Base-by-base conservation (phyloP, 64 coral and sea anemone species). In the Montipora efflorescens region DNA sequence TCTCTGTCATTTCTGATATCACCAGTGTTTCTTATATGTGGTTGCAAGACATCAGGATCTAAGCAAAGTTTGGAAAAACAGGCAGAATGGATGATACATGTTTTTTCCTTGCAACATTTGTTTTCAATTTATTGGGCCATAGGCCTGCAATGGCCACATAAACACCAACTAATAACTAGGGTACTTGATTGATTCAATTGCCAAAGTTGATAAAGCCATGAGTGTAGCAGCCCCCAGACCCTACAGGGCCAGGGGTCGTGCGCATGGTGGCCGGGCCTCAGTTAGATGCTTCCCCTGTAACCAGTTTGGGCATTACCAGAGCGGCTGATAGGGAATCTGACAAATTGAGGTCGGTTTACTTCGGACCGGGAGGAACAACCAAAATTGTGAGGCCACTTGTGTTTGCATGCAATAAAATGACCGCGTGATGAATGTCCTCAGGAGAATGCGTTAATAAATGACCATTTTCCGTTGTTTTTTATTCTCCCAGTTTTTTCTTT, bases 221-320 rank as follows among this genome's bases (percentile, higher is more conserved):
- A 77, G 22, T 18, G 25, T 25, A 12, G 77, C 76, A 2, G 16
- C 52, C 0, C 19, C 19, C 22, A 49, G 11, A 25, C 4, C 0
- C n/a, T 59, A 47, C 18, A 3, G 46, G 4, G 47, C 14, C 45
- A 21, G 90, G 64, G 64, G 78, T 44, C 18, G 22, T 15, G 90
- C 46, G 9, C 47, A 67, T 69, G 75, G 53, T 43, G 8, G 20
- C 14, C 61, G 61, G 22, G 47, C 53, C 7, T 66, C 77, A 25
- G 72, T 91, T 21, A 36, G 71, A 83, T 91, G 90, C 48, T 91
- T 51, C 45, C 18, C 59, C 8, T 91, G 90, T 59, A 48, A 59
- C 16, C 59, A 73, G 48, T 53, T 82, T 72, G 78, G 90, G 25
- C 90, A 91, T 28, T 83, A 91, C 79, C 78, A 82, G 25, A 22